Evolutionary conservation across 2,888 invertebrate genomes (phyloP).

Genomic region (Habroteleia sp.): DNA sequence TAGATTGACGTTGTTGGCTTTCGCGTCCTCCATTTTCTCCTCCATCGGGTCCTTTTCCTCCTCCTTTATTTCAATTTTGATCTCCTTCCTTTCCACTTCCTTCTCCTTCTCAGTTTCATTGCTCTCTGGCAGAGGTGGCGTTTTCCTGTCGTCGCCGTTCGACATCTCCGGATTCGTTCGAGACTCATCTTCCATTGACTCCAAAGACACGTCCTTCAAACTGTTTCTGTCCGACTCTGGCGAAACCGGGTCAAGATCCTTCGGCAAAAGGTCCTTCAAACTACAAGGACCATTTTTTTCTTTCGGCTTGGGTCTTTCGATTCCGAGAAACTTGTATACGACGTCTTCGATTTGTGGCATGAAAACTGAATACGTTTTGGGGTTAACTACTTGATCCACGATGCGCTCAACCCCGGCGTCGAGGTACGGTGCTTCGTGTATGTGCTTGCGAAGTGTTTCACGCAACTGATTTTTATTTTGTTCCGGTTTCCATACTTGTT

Average conservation of each 20-base stretch:
- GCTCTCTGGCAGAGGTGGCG: constrained; percentile 64
- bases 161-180: constrained; percentile 60
- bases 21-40: constrained; percentile 45
- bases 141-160: constrained; percentile 57
- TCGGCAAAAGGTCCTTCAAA: constrained; percentile 85
- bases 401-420: constrained; percentile 96
- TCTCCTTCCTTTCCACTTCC: constrained; percentile 64
- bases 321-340: constrained; percentile 92
- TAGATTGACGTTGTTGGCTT: constrained; percentile 76
- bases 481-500: constrained; percentile 92
- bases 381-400: constrained; percentile 97
- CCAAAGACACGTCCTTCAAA: constrained; percentile 78
- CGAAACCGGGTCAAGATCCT: constrained; percentile 90
- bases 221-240: constrained; percentile 88
- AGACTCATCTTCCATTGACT: constrained; percentile 71
- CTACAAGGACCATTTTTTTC: constrained; percentile 75
- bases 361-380: constrained; percentile 93
- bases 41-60: constrained; percentile 59
- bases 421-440: constrained; percentile 94
- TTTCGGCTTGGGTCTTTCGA: constrained; percentile 86
- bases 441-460: constrained; percentile 92
- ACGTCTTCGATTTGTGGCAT: constrained; percentile 95
- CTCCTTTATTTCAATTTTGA: constrained; percentile 41
- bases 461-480: constrained; percentile 95
- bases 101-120: constrained; percentile 40